These are phyloP conservation scores for Nebria salina DNA, from an alignment of 2,888 invertebrate species.

Conservation along the genomic window DNA sequence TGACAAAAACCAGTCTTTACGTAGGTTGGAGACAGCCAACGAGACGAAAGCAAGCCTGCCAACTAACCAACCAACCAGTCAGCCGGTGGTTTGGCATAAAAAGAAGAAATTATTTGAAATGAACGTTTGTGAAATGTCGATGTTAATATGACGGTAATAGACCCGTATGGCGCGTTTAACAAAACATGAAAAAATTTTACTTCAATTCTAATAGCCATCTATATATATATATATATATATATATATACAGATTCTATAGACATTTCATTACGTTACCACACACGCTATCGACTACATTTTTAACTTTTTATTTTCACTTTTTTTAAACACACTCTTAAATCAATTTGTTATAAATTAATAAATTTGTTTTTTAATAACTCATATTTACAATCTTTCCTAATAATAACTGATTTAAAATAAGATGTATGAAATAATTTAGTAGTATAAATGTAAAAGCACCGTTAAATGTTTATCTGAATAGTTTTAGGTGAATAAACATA, in stretches of 20 bases:
- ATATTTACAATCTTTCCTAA: too few relatives aligned
- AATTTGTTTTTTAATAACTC: too few relatives aligned
- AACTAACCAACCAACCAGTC: constrained; percentile 10
- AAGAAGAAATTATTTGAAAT: constrained; percentile 42
- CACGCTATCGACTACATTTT: background rate
- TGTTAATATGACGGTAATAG: constrained; percentile 44
- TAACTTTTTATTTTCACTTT: background rate
- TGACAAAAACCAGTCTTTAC: constrained; percentile 1
- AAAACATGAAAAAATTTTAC: background rate
- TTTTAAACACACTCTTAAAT: background rate
- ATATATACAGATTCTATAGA: background rate
- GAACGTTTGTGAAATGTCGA: constrained; percentile 36
- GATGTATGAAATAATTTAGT: too few relatives aligned
- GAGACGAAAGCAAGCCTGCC: background rate
- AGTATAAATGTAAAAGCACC: too few relatives aligned
- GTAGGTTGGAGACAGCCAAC: background rate
- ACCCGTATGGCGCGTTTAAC: constrained; percentile 39
- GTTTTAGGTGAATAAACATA: too few relatives aligned
- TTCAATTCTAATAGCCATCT: too few relatives aligned
- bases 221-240: too few relatives aligned
- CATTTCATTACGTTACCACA: background rate
- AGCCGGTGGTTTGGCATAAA: constrained; percentile 32
- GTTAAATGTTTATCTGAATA: too few relatives aligned
- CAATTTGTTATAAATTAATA: background rate
- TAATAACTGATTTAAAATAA: too few relatives aligned